Conservation (phyloP, 2,797 vertebrate genomes). For the Bovichtus variegatus region DNA sequence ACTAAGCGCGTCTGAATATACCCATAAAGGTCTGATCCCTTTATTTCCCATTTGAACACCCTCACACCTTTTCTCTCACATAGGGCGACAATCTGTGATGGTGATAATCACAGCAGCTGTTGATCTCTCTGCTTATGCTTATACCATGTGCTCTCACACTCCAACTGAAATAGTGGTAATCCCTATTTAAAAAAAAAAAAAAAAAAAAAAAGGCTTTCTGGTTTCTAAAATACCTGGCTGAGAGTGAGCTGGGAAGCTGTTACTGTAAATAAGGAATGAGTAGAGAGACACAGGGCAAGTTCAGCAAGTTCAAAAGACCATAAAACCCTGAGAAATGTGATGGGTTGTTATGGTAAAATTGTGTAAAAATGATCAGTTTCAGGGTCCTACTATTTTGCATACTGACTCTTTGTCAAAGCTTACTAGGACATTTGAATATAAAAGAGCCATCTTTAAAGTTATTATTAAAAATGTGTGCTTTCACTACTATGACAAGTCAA, state of each 20-base stretch:
- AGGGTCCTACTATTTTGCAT: not conserved
- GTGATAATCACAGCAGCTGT: constrained; percentile 4
- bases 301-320: constrained; percentile 10
- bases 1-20: constrained; percentile 11
- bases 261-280: constrained; percentile 29
- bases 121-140: constrained; percentile 24
- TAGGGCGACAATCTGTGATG: constrained; percentile 28
- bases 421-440: no score
- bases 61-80: constrained; percentile 18
- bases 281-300: constrained; percentile 2
- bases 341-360: not conserved
- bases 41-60: constrained; percentile 21
- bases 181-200: not conserved
- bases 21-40: not conserved
- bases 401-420: not conserved
- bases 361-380: constrained; percentile 3
- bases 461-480: not conserved
- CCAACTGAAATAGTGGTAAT: constrained; percentile 27
- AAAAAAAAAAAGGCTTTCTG: not conserved
- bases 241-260: constrained; percentile 23
- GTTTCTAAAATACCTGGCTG: constrained; percentile 38
- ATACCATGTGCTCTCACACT: constrained; percentile 6
- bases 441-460: not conserved
- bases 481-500: not conserved
- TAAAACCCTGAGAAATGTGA: constrained; percentile 4